Evolutionary conservation across 2,888 invertebrate species (phyloP), one percentile per base, ranked within the genome.

Genomic region (Eucera pruinosa): DNA sequence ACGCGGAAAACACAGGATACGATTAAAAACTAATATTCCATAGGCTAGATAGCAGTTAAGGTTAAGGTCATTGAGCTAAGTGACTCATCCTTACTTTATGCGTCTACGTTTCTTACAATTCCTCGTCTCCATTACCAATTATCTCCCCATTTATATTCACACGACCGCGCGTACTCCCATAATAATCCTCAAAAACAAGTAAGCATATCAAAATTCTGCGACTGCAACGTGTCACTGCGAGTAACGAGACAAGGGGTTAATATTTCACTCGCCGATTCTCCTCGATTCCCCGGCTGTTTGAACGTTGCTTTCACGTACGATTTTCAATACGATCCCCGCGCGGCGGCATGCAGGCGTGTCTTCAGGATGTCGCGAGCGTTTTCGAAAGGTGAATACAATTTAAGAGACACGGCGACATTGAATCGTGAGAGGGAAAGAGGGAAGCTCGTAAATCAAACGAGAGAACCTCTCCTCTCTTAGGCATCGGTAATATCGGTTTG

Each of bases 401-500:
- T 74, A 79, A 81, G 72, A 81, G 76, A 57, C 45, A 18, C 50
- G 13, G 39, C 75, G 48, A 64, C 47, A 48, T 58, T 47, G 41
- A 57, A 36, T 5, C 58, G 45, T 41, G 33, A 54, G 60, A 39
- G 70, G 45, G 41, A 64, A 52, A 66, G 69, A 48, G 72, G 55
- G 78, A 74, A 76, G 78, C 68, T 82, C 82, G 85, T 87, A 87
- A 87, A 87, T 87, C 87, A 87, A 87, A 80, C 82, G 76, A 68
- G 66, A 61, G 80, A 72, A 55, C 15, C 57, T 79, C 45, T 54
- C 61, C 68, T 73, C 76, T 83, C 66, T 39, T 60, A 57, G 52
- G 81, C 81, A 79, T 84, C 62, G 71, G 79, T 84, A 80, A 84
- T 83, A 83, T 84, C 70, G 77, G 75, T 62, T 75, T 54, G 68